Evolutionary conservation across 2,888 invertebrate genomes (phyloP).

Genomic region (Drosophila kokeensis): DNA sequence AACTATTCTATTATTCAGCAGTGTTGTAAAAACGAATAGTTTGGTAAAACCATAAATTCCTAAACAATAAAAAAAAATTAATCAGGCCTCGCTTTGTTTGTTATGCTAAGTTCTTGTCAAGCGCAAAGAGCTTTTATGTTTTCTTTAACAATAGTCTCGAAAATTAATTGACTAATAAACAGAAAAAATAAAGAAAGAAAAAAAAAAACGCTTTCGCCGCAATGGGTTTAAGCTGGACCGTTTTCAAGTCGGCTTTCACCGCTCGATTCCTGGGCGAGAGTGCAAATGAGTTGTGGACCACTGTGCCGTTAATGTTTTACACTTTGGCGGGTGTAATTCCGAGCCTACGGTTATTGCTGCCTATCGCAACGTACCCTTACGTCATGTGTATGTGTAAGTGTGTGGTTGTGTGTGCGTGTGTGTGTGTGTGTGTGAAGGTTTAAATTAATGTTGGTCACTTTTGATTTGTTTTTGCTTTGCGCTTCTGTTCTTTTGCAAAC

Average conservation of each 20-base stretch:
- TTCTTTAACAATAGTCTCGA: slow-evolving; percentile 8
- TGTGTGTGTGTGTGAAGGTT: slow-evolving; percentile 18
- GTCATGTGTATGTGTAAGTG: slow-evolving; percentile 39
- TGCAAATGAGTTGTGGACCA: slow-evolving; percentile 42
- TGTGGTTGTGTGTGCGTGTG: slow-evolving; percentile 1
- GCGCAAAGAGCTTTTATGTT: not conserved
- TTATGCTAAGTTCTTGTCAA: slow-evolving; percentile 24
- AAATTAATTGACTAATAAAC: slow-evolving; percentile 13
- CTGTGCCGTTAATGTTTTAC: slow-evolving; percentile 72
- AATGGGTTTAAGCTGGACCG: slow-evolving; percentile 12
- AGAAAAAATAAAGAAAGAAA: not conserved
- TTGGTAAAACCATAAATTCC: not conserved
- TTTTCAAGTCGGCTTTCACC: slow-evolving; percentile 29
- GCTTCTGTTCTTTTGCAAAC: slow-evolving; percentile 6
- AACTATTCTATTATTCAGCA: not conserved
- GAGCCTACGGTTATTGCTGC: slow-evolving; percentile 67
- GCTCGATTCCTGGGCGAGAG: not conserved
- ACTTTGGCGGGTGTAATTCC: slow-evolving; percentile 76
- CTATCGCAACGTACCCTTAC: slow-evolving; percentile 52
- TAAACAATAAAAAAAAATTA: not conserved
- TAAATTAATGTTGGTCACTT: slow-evolving; percentile 49
- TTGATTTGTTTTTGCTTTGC: slow-evolving; percentile 43
- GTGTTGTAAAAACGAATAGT: not conserved
- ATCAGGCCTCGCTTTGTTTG: slow-evolving; percentile 17
- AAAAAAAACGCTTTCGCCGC: slow-evolving; percentile 31